phyloP scores from a whole-genome alignment of 2,797 vertebrate genomes.

The Borostomias antarcticus region DNA sequence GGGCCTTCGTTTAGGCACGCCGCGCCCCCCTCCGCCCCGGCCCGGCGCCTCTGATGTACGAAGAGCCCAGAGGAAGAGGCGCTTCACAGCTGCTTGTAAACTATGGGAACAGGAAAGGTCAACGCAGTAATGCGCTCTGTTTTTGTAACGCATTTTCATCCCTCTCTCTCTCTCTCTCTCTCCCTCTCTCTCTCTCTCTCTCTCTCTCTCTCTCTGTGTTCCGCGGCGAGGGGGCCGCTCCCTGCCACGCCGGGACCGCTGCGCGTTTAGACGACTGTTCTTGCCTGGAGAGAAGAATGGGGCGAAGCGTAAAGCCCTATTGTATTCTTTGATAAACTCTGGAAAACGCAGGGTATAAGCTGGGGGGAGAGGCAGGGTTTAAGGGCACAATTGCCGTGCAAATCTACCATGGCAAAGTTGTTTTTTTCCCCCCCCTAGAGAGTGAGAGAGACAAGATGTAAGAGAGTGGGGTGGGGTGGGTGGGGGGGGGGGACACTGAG shows the following conservation, averaged over 20 bases:
- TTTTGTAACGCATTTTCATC: slow-evolving; percentile 72
- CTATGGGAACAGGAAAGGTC: slow-evolving; percentile 79
- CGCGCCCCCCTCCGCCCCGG: slow-evolving; percentile 73
- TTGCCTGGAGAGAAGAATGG: slow-evolving; percentile 81
- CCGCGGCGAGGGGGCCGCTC: slow-evolving; percentile 67
- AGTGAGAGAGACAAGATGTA: slow-evolving; percentile 21
- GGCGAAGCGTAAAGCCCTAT: slow-evolving; percentile 80
- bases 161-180: slow-evolving; percentile 72
- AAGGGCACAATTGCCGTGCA: slow-evolving; percentile 79
- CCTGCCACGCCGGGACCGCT: slow-evolving; percentile 70
- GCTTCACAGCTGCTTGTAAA: slow-evolving; percentile 83
- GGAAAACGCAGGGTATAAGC: slow-evolving; percentile 76
- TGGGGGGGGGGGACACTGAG: slow-evolving; percentile 33
- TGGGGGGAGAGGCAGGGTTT: slow-evolving; percentile 73
- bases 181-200: slow-evolving; percentile 70
- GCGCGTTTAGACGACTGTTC: slow-evolving; percentile 82
- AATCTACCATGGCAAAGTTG: slow-evolving; percentile 82
- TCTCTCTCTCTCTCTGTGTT: slow-evolving; percentile 71
- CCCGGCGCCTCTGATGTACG: slow-evolving; percentile 78
- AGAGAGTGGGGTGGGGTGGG: slow-evolving; percentile 43
- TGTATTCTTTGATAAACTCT: slow-evolving; percentile 84
- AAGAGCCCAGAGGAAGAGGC: slow-evolving; percentile 78
- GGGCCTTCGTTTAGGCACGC: slow-evolving; percentile 74
- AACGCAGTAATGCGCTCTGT: slow-evolving; percentile 76
- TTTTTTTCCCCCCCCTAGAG: slow-evolving; percentile 47